Percentiles rank a stretch among this genome's conserved stretches.
Evolutionary conservation across 2,113 vertebrate genomes (phyloP).

Genomic region (Junco hyemalis): DNA sequence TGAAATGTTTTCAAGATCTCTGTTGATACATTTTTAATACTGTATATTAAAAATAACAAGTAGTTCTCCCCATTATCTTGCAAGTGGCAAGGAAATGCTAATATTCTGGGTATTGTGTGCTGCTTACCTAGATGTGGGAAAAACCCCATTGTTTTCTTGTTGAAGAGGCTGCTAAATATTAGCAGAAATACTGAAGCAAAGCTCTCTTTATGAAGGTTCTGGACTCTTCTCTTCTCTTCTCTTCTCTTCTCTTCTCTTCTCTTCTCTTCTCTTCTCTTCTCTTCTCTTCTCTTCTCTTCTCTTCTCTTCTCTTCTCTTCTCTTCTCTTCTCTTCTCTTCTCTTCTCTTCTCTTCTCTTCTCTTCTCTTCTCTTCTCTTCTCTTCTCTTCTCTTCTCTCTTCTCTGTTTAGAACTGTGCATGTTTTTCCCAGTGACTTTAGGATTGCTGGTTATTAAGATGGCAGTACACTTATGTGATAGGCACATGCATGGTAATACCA

Average conservation of each 20-base stretch:
- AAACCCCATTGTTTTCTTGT: neutral
- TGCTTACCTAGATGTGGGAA: neutral
- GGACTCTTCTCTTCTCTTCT: neutral
- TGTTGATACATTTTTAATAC: neutral
- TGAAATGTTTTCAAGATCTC: neutral
- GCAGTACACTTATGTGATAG: neutral
- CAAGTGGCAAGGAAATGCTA: neutral
- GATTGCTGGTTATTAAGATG: neutral
- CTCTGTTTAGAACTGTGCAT: neutral
- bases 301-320: too few species aligned
- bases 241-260: neutral
- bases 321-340: too few species aligned
- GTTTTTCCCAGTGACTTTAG: neutral
- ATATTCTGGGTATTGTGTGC: neutral
- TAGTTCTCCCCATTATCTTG: neutral
- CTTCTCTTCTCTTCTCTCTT: too few species aligned
- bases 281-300: too few species aligned
- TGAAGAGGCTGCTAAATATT: neutral
- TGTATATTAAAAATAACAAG: neutral
- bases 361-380: too few species aligned
- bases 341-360: too few species aligned
- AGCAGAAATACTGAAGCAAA: neutral
- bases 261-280: neutral
- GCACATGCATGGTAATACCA: neutral
- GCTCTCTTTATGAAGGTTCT: neutral